A percentile compares a stretch with the other conserved stretches of the same genome.
These are phyloP conservation scores for Nansenia antarctica DNA, from an alignment of 2,113 vertebrate genomes.

Conservation along the genomic window DNA sequence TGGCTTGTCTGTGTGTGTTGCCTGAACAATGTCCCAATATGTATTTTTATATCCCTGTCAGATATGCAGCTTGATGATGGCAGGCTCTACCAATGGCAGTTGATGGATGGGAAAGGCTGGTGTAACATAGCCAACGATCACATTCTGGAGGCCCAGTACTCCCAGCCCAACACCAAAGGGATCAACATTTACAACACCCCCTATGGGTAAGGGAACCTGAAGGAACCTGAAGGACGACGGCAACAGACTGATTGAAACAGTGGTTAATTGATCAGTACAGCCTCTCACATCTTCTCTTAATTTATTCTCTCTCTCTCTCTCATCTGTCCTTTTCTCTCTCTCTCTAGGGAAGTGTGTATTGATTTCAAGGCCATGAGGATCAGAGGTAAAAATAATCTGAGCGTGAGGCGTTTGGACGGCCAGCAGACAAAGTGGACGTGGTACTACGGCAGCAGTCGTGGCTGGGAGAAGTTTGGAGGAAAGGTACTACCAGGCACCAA, in stretches of 20 bases:
- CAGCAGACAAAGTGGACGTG: conserved; percentile 57
- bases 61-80: conserved; percentile 32
- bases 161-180: conserved; percentile 57
- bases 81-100: conserved; percentile 65
- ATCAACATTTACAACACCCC: conserved; percentile 69
- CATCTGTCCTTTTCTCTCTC: too few relatives aligned
- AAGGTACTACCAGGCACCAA: conserved; percentile 47
- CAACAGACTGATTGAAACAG: too few relatives aligned
- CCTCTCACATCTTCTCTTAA: too few relatives aligned
- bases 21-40: neutral
- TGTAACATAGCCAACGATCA: conserved; percentile 61
- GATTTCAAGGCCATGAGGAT: conserved; percentile 64
- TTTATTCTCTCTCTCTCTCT: too few relatives aligned
- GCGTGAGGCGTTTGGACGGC: conserved; percentile 64
- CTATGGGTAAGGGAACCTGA: conserved; percentile 63
- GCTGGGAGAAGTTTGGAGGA: conserved; percentile 60
- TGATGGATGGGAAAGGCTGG: conserved; percentile 55
- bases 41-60: conserved; percentile 2
- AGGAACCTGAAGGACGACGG: neutral
- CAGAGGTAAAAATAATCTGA: conserved; percentile 42
- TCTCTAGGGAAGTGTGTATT: conserved; percentile 60
- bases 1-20: neutral
- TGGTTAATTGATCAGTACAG: neutral
- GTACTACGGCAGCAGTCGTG: conserved; percentile 48
- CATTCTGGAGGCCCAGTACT: conserved; percentile 72